Evolutionary conservation across 2,797 vertebrate genomes (phyloP), one percentile per base, ranked within the genome.

Genomic region (Ceryle rudis): DNA sequence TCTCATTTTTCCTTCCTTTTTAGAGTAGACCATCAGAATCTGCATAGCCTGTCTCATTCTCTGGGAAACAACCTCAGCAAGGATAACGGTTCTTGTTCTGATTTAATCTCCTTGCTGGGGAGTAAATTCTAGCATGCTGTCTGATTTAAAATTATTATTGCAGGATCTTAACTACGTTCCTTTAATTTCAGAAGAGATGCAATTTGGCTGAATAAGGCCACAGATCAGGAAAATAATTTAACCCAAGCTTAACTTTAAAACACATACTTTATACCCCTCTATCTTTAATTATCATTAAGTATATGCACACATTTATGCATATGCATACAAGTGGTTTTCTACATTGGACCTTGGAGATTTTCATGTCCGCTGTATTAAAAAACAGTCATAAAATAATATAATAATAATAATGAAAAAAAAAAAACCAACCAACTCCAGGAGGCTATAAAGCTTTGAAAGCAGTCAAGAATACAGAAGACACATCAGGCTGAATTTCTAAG

Each of bases 91-190:
- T 96, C 81, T 80, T 18, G 1, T 85, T 93, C 70, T 94, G 61
- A 83, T 92, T 82, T 89, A 81, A 93, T 95, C 72, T 73, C 14
- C 80, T 84, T 58, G 33, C 37, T 66, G 28, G 14, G 37, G 54
- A 89, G 66, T 92, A 92, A 94, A 93, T 94, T 95, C 65, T 86
- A 89, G 39, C 39, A 15, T 69, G 69, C 75, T 73, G 41, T 90
- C 74, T 92, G 61, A 92, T 95, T 91, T 81, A 35, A 89, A 69
- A 58, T 65, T 4, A 85, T 93, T 89, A 87, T 77, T 82, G 33
- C 54, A 81, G 52, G n/a, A 81, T 92, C 74, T 94, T 91, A 85
- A 69, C 37, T 79, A 10, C 25, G 3, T 89, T 90, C 66, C 67
- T 86, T 84, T 96, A 90, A 82, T 93, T 87, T 83, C 72, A 83